These are phyloP conservation scores for Babylonia areolata DNA, from an alignment of 1,140 invertebrate species.

Conservation along the genomic window DNA sequence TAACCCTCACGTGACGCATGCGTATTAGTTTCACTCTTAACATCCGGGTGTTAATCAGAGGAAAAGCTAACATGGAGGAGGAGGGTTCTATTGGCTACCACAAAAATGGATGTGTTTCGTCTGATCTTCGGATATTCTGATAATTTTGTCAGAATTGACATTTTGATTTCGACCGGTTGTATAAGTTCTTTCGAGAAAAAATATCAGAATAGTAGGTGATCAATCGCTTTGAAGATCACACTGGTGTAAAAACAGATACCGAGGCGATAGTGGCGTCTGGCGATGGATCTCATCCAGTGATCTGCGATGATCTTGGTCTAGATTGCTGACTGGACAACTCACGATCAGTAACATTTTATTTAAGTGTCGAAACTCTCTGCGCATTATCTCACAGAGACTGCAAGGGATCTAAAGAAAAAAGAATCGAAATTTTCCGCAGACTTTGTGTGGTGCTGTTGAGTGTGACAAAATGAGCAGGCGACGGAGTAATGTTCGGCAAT, in stretches of 20 bases:
- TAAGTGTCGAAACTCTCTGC: too few relatives aligned
- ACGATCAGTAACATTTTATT: too few relatives aligned
- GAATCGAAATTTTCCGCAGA: too few relatives aligned
- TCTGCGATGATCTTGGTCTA: too few relatives aligned
- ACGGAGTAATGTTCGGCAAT: slow-evolving; percentile 46
- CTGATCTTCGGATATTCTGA: not conserved
- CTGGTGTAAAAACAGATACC: too few relatives aligned
- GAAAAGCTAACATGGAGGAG: slow-evolving; percentile 37
- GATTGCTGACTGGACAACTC: too few relatives aligned
- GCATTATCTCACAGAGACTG: too few relatives aligned
- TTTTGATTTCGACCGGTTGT: not conserved
- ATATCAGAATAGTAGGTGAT: too few relatives aligned
- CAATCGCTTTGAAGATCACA: too few relatives aligned
- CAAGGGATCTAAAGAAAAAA: too few relatives aligned
- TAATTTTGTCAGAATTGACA: not conserved
- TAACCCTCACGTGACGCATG: slow-evolving; percentile 9
- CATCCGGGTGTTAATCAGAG: slow-evolving; percentile 37
- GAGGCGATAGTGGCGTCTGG: too few relatives aligned
- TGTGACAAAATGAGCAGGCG: slow-evolving; percentile 39
- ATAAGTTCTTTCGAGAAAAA: not conserved
- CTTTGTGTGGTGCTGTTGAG: not conserved
- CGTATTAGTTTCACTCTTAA: not conserved
- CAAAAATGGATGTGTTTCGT: slow-evolving; percentile 14
- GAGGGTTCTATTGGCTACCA: slow-evolving; percentile 15
- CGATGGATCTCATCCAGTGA: too few relatives aligned